phyloP scores from a whole-genome alignment of 1,140 invertebrate species.

The Cepaea nemoralis region DNA sequence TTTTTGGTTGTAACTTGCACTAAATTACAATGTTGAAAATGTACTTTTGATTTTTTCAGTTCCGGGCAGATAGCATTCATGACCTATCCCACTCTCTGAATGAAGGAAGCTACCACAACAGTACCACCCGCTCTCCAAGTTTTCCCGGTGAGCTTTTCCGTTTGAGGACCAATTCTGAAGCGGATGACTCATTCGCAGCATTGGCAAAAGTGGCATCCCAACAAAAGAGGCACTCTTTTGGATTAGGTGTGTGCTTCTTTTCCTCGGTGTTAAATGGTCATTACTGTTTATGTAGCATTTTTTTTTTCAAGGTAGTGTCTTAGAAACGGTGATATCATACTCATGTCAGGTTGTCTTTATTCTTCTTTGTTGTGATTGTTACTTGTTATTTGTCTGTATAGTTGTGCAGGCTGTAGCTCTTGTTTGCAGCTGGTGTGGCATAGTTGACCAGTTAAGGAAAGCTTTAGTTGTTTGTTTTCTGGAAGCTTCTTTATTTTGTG shows the following conservation, averaged over 20 bases:
- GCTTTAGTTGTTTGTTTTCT: background rate
- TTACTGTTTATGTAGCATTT: background rate
- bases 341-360: background rate
- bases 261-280: background rate
- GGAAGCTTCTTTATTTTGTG: background rate
- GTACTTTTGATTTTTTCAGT: constrained; percentile 45
- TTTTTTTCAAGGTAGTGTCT: background rate
- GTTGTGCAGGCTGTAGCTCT: background rate
- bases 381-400: background rate
- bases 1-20: too few relatives aligned
- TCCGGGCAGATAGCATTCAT: constrained; percentile 66
- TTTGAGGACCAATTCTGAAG: constrained; percentile 48
- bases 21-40: too few relatives aligned
- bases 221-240: constrained; percentile 47
- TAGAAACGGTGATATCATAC: background rate
- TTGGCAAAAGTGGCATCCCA: constrained; percentile 49
- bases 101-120: constrained; percentile 31
- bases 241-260: constrained; percentile 50
- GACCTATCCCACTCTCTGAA: constrained; percentile 56
- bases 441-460: background rate
- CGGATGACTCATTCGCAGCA: constrained; percentile 47
- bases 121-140: constrained; percentile 46
- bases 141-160: constrained; percentile 58
- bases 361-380: background rate
- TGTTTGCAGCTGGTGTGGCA: too few relatives aligned